Conservation (phyloP, 2,888 invertebrate species). For the Drepana falcataria region DNA sequence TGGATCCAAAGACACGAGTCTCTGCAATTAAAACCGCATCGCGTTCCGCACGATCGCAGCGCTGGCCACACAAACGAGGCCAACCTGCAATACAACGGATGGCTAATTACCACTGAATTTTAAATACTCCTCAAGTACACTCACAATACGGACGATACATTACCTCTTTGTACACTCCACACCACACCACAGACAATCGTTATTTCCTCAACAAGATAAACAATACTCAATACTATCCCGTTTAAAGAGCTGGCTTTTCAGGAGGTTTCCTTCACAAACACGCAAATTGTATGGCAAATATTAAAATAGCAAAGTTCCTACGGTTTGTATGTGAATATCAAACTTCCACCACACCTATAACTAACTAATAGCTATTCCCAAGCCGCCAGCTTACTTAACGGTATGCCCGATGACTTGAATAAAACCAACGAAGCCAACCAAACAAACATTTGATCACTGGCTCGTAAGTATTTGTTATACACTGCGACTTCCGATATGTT, state of each 20-base stretch:
- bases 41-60: constrained; percentile 56
- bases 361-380: constrained; percentile 48
- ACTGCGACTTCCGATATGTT: constrained; percentile 26
- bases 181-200: constrained; percentile 18
- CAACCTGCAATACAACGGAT: constrained; percentile 34
- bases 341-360: constrained; percentile 37
- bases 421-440: constrained; percentile 49
- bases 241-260: constrained; percentile 47
- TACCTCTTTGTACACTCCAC: constrained; percentile 24
- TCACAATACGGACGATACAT: constrained; percentile 11
- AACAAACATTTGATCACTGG: constrained; percentile 46
- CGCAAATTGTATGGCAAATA: constrained; percentile 71
- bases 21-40: constrained; percentile 58
- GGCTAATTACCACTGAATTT: constrained; percentile 33
- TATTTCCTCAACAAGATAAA: constrained; percentile 35
- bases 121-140: constrained; percentile 20
- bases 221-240: constrained; percentile 37
- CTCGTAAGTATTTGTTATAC: constrained; percentile 40
- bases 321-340: constrained; percentile 50
- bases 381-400: constrained; percentile 61
- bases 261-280: constrained; percentile 67
- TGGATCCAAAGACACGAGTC: constrained; percentile 28
- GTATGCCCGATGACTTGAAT: constrained; percentile 59
- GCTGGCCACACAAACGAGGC: constrained; percentile 49
- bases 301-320: constrained; percentile 49